phyloP scores from a whole-genome alignment of 2,797 vertebrate species.

The Valencia hispanica region DNA sequence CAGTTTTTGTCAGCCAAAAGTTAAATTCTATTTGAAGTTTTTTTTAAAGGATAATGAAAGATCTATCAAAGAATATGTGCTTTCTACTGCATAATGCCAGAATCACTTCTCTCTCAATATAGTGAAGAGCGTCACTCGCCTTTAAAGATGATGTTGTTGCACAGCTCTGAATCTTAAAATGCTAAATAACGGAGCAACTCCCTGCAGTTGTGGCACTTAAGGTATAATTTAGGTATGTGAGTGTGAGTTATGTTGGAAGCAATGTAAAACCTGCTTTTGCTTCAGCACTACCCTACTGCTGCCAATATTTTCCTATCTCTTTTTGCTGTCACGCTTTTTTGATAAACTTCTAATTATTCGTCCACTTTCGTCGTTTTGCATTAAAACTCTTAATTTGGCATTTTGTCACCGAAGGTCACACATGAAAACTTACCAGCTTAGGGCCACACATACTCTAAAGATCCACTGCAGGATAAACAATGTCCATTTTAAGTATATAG shows the following conservation, averaged over 20 bases:
- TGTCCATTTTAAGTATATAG: constrained; percentile 53
- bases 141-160: constrained; percentile 49
- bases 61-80: constrained; percentile 20
- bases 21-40: neutral
- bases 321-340: neutral
- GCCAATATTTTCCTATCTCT: constrained; percentile 3
- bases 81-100: constrained; percentile 43
- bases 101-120: constrained; percentile 48
- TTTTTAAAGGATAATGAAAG: constrained; percentile 17
- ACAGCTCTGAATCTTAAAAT: constrained; percentile 50
- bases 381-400: neutral
- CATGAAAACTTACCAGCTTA: constrained; percentile 8
- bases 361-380: neutral
- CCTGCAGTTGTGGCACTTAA: constrained; percentile 72
- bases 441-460: constrained; percentile 39
- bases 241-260: constrained; percentile 72
- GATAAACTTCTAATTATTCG: neutral
- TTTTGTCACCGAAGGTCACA: constrained; percentile 15
- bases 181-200: constrained; percentile 66
- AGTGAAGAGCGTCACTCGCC: constrained; percentile 61
- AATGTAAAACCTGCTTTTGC: constrained; percentile 52
- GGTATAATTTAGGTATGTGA: constrained; percentile 78
- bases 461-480: constrained; percentile 39
- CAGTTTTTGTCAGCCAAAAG: neutral
- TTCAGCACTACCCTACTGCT: constrained; percentile 3